These are phyloP conservation scores for Lepidochitona cinerea DNA, from an alignment of 2,888 invertebrate genomes.

Conservation along the genomic window DNA sequence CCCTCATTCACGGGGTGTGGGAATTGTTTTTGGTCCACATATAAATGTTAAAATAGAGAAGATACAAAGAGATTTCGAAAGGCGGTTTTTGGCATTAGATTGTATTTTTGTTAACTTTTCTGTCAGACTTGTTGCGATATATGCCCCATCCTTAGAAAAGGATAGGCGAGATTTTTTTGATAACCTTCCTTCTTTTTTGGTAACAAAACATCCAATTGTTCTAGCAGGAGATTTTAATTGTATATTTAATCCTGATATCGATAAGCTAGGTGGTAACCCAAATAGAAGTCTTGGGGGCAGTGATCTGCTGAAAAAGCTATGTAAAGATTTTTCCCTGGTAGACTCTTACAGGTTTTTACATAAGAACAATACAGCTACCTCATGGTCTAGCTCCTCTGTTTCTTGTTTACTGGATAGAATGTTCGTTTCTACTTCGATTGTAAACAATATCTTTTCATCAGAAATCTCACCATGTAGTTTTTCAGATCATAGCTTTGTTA, in stretches of 20 bases:
- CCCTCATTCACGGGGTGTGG: neutral
- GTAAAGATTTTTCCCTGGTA: neutral
- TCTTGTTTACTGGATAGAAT: neutral
- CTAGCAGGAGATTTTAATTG: neutral
- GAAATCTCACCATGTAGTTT: neutral
- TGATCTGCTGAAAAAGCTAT: neutral
- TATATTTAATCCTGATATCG: neutral
- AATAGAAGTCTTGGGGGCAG: neutral
- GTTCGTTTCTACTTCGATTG: neutral
- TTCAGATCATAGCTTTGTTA: neutral
- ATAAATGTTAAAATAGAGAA: neutral
- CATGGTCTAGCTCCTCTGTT: neutral
- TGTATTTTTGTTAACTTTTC: neutral
- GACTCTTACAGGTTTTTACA: neutral
- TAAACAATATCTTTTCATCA: neutral
- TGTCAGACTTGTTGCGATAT: neutral
- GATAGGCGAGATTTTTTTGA: neutral
- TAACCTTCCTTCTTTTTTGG: neutral
- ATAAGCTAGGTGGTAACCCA: neutral
- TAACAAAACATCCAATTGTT: neutral
- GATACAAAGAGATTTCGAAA: neutral
- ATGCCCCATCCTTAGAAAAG: neutral
- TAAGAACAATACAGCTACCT: neutral
- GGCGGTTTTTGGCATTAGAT: neutral
- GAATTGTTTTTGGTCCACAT: neutral